Evolutionary conservation across 2,113 vertebrate species (phyloP).

Genomic region (Onychostoma macrolepis): DNA sequence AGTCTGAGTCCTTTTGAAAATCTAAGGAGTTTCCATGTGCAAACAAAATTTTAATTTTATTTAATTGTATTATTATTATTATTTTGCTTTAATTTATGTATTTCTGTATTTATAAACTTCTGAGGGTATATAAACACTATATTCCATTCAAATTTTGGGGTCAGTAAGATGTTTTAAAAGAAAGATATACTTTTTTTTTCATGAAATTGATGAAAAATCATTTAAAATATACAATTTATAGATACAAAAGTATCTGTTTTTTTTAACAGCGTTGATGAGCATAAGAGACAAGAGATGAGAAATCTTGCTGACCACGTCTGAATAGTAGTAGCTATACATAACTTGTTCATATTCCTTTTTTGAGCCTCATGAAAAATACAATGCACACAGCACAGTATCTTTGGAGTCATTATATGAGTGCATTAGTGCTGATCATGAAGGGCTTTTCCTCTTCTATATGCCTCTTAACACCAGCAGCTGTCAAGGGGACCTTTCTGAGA

Average conservation of each 20-base stretch:
- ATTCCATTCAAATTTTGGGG: no score
- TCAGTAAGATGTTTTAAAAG: no score
- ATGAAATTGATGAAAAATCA: neutral
- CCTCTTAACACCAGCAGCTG: constrained; percentile 20
- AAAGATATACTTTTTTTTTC: neutral
- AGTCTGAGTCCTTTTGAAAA: neutral
- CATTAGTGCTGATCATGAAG: neutral
- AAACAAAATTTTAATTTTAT: no score
- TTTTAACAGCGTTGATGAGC: neutral
- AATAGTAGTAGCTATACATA: no score
- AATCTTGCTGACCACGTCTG: neutral
- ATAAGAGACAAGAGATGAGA: neutral
- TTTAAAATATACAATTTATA: no score
- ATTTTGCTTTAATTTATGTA: neutral
- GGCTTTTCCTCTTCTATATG: neutral
- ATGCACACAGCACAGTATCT: neutral
- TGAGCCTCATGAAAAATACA: neutral
- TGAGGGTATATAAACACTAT: no score
- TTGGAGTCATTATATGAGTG: neutral
- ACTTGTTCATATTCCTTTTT: neutral
- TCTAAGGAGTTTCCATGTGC: neutral
- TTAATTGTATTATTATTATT: no score
- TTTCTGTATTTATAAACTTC: no score
- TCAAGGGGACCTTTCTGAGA: constrained; percentile 37
- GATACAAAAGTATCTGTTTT: neutral